A percentile compares a stretch with the other conserved stretches of the same genome.
Evolutionary conservation across 2,888 invertebrate species (phyloP).

Genomic region (Thecocarcelia acutangulata): DNA sequence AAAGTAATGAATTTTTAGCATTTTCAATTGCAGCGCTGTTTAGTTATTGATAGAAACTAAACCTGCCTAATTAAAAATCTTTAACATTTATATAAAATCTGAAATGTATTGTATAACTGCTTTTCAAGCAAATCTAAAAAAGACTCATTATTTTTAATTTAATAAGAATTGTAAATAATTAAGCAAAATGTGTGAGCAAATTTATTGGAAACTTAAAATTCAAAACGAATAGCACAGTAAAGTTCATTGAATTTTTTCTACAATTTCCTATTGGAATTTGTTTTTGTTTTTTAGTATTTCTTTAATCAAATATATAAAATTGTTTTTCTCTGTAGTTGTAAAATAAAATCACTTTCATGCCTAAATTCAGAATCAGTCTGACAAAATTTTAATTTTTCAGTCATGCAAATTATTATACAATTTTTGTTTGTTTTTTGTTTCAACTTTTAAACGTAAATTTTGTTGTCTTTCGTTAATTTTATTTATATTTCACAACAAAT

Average conservation of each 20-base stretch:
- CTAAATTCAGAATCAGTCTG: conserved; percentile 25
- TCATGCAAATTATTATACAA: conserved; percentile 37
- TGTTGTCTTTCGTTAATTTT: conserved; percentile 37
- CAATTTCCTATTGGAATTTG: background rate
- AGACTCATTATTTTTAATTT: too few species aligned
- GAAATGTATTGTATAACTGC: too few species aligned
- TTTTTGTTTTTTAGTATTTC: conserved; percentile 7
- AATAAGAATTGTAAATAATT: background rate
- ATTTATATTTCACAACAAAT: conserved; percentile 47
- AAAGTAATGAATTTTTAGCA: too few species aligned
- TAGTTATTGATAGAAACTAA: too few species aligned
- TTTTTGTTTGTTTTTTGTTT: background rate
- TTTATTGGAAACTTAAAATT: conserved; percentile 10
- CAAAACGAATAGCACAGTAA: background rate
- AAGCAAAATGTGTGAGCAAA: background rate
- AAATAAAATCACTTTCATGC: conserved; percentile 30
- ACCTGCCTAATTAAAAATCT: too few species aligned
- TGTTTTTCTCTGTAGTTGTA: background rate
- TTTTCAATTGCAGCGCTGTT: too few species aligned
- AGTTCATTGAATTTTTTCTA: background rate
- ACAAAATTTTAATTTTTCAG: conserved; percentile 47
- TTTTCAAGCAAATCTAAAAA: too few species aligned
- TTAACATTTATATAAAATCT: too few species aligned
- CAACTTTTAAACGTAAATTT: conserved; percentile 22
- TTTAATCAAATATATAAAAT: background rate